These are phyloP conservation scores for Platypus cylindrus DNA, from an alignment of 2,888 invertebrate genomes.

Conservation along the genomic window DNA sequence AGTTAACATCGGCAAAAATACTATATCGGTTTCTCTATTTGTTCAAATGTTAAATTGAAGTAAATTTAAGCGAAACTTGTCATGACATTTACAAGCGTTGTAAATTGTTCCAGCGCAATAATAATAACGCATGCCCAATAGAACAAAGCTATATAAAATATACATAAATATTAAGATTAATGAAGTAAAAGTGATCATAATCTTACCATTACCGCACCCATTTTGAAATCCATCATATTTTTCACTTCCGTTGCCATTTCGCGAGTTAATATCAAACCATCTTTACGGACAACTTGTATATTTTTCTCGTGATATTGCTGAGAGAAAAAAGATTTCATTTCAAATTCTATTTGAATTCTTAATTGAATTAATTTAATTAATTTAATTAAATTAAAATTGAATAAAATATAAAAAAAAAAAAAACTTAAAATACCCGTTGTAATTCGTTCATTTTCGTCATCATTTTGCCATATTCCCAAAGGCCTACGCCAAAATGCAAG, in stretches of 20 bases:
- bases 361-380: background rate
- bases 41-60: too few relatives aligned
- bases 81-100: too few relatives aligned
- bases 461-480: constrained; percentile 80
- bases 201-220: constrained; percentile 80
- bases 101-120: too few relatives aligned
- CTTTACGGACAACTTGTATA: constrained; percentile 67
- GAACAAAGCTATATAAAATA: too few relatives aligned
- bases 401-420: constrained; percentile 1
- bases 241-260: constrained; percentile 85
- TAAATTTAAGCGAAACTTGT: too few relatives aligned
- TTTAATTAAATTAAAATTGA: background rate
- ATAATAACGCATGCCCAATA: too few relatives aligned
- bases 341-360: background rate
- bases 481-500: constrained; percentile 76
- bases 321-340: constrained; percentile 19
- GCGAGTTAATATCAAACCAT: constrained; percentile 70
- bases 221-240: constrained; percentile 88
- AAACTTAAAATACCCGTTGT: constrained; percentile 57
- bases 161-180: too few relatives aligned
- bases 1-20: too few relatives aligned
- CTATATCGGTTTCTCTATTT: too few relatives aligned
- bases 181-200: too few relatives aligned
- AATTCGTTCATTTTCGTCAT: constrained; percentile 82
- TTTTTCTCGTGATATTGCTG: constrained; percentile 74